Evolutionary conservation across 2,113 vertebrate species (phyloP).

Genomic region (Talpa occidentalis): DNA sequence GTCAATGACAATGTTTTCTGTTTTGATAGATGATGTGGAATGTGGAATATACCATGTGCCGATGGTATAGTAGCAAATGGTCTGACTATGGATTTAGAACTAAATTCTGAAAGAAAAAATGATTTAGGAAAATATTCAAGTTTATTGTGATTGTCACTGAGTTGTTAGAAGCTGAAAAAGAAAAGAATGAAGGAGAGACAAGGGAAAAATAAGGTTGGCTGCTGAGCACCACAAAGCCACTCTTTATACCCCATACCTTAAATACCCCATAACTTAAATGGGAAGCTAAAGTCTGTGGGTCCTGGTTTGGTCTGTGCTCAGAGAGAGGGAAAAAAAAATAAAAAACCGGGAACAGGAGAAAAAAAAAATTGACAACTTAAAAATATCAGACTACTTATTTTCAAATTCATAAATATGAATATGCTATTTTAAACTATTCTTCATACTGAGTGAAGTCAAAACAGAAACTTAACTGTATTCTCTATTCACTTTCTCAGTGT

Average conservation of each 20-base stretch:
- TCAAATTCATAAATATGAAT: slow-evolving; percentile 47
- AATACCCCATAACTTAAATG: neutral
- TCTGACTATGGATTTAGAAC: neutral
- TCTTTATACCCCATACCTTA: neutral
- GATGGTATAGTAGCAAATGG: neutral
- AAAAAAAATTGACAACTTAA: neutral
- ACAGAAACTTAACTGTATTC: slow-evolving; percentile 54
- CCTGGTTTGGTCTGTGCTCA: neutral
- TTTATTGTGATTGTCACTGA: neutral
- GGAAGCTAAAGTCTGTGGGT: neutral
- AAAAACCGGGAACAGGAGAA: neutral
- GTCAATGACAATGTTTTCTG: neutral
- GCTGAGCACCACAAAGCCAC: neutral
- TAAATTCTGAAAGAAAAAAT: neutral
- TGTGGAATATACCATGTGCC: neutral
- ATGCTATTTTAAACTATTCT: slow-evolving; percentile 46
- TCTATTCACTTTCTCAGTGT: slow-evolving; percentile 44
- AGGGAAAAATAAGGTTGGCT: neutral
- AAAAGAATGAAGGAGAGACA: neutral
- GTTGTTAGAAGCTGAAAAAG: neutral
- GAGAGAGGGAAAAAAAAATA: neutral
- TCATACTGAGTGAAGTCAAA: slow-evolving; percentile 45
- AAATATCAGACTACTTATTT: slow-evolving; percentile 13
- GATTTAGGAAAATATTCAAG: neutral
- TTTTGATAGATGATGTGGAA: neutral